Evolutionary conservation across 2,113 vertebrate genomes (phyloP), one percentile per base, ranked within the genome.

Genomic region (human): DNA sequence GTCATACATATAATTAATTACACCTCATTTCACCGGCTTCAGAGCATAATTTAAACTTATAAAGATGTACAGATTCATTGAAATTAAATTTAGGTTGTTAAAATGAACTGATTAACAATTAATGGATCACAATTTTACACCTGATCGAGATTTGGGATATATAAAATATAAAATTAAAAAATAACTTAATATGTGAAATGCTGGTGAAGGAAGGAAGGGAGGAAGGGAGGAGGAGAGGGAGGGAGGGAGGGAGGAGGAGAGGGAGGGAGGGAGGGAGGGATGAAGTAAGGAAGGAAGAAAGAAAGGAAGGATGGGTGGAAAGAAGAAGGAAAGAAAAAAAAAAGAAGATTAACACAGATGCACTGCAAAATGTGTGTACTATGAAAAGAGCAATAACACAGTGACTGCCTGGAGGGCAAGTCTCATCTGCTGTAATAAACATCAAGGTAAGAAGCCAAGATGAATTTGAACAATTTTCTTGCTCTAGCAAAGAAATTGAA

Each of bases 401-500:
- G 70, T 23, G 35, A 25, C 30, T 94, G 11, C 57, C 57, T 83
- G 50, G 27, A 76, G 87, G 64, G 72, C 64, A 89, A 90, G 84
- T 45, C 35, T 96, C n/a, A 89, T 97, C 45, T 90, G 79, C 93
- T 92, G 38, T 79, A 96, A 94, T 97, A 97, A 98, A 88, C 81
- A 95, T 83, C 79, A 93, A 32, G 43, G 90, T 95, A 96, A 97
- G 25, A 96, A 20, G 30, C 43, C 70, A 96, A 94, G 66, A 96
- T 97, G 89, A 98, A 98, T 94, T 38, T 94, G 88, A 83, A 93
- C 76, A 95, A 93, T 97, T 96, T 98, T 89, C 76, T 96, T 22
- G 72, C 79, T 96, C 66, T 78, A 92, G 89, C 45, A 89, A 97
- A 89, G 75, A 96, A 97, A 89, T 80, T 92, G 59, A 96, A 45